phyloP scores from a whole-genome alignment of 2,113 vertebrate species.

The Meleagris gallopavo region DNA sequence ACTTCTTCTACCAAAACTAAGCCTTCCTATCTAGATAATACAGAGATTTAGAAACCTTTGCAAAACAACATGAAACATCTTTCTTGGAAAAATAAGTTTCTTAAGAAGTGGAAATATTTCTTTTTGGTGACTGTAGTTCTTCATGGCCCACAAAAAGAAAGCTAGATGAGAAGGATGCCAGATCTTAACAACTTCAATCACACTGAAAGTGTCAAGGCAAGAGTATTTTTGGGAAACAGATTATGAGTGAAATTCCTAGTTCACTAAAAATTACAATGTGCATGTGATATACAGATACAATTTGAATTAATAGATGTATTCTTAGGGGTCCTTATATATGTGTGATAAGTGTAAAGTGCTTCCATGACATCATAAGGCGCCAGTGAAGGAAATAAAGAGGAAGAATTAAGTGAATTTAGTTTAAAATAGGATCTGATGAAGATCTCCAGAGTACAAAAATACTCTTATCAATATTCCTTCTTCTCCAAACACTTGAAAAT shows the following conservation, averaged over 20 bases:
- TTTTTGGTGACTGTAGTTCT: neutral
- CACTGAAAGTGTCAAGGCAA: neutral
- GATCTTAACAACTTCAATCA: neutral
- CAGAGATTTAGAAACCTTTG: neutral
- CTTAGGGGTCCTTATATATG: neutral
- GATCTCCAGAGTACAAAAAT: neutral
- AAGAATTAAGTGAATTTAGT: constrained; percentile 38
- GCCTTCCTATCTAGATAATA: neutral
- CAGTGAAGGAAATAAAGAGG: constrained; percentile 16
- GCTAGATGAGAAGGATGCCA: neutral
- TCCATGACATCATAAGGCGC: constrained; percentile 16
- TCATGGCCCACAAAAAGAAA: neutral
- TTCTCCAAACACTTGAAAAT: neutral
- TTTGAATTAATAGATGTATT: constrained; percentile 25
- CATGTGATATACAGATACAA: neutral
- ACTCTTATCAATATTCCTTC: neutral
- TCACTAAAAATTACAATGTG: neutral
- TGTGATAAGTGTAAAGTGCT: constrained; percentile 20
- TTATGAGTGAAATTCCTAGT: neutral
- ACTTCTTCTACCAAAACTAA: neutral
- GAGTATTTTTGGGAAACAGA: neutral
- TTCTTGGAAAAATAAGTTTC: neutral
- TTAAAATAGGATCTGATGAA: constrained; percentile 38
- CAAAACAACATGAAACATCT: neutral
- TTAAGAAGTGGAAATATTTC: neutral